Conservation (phyloP, 1,140 invertebrate genomes). For the Magallana ariakensis region DNA sequence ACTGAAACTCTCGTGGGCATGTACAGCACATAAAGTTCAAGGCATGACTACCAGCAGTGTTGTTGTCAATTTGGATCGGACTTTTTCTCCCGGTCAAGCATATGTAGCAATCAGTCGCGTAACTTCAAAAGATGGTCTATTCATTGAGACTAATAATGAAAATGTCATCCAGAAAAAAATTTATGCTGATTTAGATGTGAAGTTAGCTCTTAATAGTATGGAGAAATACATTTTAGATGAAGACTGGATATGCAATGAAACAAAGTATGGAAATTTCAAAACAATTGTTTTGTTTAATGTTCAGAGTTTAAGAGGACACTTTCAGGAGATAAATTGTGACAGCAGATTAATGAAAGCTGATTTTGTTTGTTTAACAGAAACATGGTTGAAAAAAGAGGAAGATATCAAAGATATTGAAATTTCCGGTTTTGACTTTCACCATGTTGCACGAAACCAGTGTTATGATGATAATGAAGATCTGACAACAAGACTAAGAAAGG, state of each 20-base stretch:
- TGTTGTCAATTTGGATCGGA: slow-evolving; percentile 41
- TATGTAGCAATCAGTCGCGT: too few relatives aligned
- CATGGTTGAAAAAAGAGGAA: slow-evolving; percentile 38
- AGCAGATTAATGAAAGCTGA: neutral
- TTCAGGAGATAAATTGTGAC: slow-evolving; percentile 14
- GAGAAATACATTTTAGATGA: neutral
- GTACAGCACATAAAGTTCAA: slow-evolving; percentile 53
- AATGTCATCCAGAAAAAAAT: neutral
- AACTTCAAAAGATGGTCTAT: too few relatives aligned
- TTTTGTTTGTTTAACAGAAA: slow-evolving; percentile 44
- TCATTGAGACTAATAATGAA: too few relatives aligned
- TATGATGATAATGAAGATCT: slow-evolving; percentile 1
- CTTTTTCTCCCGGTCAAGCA: slow-evolving; percentile 42
- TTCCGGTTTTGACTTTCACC: neutral
- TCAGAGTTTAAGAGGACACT: neutral
- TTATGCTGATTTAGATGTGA: slow-evolving; percentile 42
- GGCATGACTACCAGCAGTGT: slow-evolving; percentile 32
- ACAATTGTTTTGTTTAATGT: neutral
- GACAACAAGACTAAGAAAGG: neutral
- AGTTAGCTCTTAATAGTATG: slow-evolving; percentile 20
- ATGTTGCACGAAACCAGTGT: neutral
- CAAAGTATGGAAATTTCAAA: neutral
- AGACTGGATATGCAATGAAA: neutral
- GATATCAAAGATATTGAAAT: neutral
- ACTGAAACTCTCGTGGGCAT: slow-evolving; percentile 39